Percentiles rank a stretch among this genome's conserved stretches.
phyloP scores from a whole-genome alignment of 1,140 invertebrate genomes.

The Ericerus pela region DNA sequence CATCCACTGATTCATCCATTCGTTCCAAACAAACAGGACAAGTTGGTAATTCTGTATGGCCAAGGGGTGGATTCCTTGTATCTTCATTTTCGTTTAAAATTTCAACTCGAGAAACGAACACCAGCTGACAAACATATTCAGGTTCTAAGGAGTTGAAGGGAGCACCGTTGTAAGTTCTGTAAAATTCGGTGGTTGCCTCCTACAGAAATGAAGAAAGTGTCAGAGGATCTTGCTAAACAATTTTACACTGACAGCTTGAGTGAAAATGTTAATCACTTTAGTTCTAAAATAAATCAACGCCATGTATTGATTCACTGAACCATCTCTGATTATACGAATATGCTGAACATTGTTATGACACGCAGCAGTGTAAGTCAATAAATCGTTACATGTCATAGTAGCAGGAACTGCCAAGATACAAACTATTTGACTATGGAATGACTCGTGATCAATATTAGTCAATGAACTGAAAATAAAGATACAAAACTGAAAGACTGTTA shows the following conservation, averaged over 20 bases:
- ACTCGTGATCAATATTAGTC: constrained; percentile 33
- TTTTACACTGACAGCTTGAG: constrained; percentile 29
- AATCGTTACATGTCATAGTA: constrained; percentile 80
- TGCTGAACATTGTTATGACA: constrained; percentile 78
- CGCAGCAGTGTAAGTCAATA: constrained; percentile 87
- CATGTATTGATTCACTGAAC: constrained; percentile 90
- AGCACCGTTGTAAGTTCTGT: constrained; percentile 77
- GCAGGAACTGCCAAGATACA: constrained; percentile 86
- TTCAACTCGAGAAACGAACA: constrained; percentile 89
- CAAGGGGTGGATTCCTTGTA: constrained; percentile 44
- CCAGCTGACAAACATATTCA: constrained; percentile 74
- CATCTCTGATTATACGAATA: constrained; percentile 77
- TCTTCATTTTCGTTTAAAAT: constrained; percentile 48
- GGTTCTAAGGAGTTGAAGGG: constrained; percentile 88
- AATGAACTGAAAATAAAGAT: constrained; percentile 36
- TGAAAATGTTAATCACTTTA: constrained; percentile 34
- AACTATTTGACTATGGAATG: constrained; percentile 64
- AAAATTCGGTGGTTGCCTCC: constrained; percentile 77
- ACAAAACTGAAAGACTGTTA: constrained; percentile 11
- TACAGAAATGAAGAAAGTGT: constrained; percentile 36
- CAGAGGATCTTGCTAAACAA: constrained; percentile 22
- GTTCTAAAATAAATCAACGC: constrained; percentile 69
- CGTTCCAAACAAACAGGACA: constrained; percentile 94
- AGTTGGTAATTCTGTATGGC: constrained; percentile 88
- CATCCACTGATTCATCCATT: constrained; percentile 96